phyloP scores from a whole-genome alignment of 2,113 vertebrate species.

The Lepisosteus osseus region DNA sequence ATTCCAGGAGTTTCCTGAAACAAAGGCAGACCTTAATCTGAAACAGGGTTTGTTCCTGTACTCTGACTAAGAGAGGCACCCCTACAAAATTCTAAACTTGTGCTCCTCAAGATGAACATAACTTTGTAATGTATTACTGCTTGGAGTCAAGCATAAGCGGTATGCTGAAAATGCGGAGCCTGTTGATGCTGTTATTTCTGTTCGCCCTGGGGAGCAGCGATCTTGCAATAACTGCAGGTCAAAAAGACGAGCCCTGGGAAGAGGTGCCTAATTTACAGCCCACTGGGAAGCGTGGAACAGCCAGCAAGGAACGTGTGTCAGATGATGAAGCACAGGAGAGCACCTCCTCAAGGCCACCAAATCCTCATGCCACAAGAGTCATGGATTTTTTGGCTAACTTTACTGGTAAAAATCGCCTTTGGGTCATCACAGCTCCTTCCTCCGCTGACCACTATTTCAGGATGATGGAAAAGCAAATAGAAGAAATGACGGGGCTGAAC shows the following conservation, averaged over 20 bases:
- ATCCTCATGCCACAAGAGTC: conserved; percentile 38
- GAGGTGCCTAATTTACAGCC: conserved; percentile 31
- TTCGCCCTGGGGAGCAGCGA: conserved; percentile 45
- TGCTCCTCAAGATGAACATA: not conserved
- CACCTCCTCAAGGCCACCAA: conserved; percentile 21
- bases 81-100: not conserved
- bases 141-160: conserved; percentile 20
- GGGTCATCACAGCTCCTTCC: conserved; percentile 68
- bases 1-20: conserved; percentile 66
- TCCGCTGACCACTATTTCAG: conserved; percentile 61
- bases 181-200: conserved; percentile 38
- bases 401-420: conserved; percentile 65
- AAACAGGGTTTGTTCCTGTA: conserved; percentile 42
- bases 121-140: not conserved
- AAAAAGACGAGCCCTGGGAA: conserved; percentile 22
- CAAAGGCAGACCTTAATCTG: conserved; percentile 50
- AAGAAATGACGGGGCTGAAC: conserved; percentile 58
- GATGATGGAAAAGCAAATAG: conserved; percentile 74
- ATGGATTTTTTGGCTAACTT: conserved; percentile 62
- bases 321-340: conserved; percentile 25
- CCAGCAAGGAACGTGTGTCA: conserved; percentile 35
- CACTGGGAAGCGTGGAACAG: conserved; percentile 39
- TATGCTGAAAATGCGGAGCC: conserved; percentile 14
- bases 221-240: conserved; percentile 23
- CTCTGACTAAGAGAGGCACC: not conserved